A percentile compares a stretch with the other conserved stretches of the same genome.
phyloP scores from a whole-genome alignment of 2,888 invertebrate genomes.

The Spisula subtruncata region DNA sequence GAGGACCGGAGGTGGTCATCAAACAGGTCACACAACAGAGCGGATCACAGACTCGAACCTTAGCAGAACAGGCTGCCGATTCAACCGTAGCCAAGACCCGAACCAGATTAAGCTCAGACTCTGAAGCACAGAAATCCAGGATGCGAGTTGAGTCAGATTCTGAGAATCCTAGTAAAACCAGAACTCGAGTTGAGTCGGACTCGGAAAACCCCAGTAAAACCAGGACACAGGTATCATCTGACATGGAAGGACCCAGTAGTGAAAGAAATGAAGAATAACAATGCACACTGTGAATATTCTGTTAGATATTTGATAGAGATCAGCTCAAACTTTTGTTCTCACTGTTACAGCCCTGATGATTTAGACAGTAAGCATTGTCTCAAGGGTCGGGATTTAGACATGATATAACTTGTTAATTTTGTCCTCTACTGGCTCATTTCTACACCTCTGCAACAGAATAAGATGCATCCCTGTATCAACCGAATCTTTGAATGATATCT shows the following conservation, averaged over 20 bases:
- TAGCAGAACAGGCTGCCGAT: conserved; percentile 63
- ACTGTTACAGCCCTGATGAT: too few relatives aligned
- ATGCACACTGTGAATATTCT: background rate
- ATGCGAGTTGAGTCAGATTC: background rate
- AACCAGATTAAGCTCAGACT: conserved; percentile 25
- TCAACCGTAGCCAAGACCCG: conserved; percentile 37
- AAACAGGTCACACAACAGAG: conserved; percentile 69
- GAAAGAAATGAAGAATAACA: background rate
- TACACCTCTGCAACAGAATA: too few relatives aligned
- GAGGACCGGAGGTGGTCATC: conserved; percentile 93
- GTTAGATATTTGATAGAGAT: background rate
- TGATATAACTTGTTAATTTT: too few relatives aligned
- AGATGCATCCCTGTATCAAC: too few relatives aligned
- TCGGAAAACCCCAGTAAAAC: background rate
- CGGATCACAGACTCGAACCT: conserved; percentile 87
- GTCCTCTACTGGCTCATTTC: too few relatives aligned
- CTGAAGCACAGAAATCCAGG: background rate
- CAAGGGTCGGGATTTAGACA: too few relatives aligned
- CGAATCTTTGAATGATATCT: too few relatives aligned
- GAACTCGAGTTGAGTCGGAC: background rate
- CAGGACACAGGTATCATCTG: background rate
- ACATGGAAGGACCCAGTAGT: background rate
- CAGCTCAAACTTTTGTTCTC: too few relatives aligned
- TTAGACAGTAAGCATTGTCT: too few relatives aligned
- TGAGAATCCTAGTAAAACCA: background rate